Evolutionary conservation across 1,140 invertebrate species (phyloP), one percentile per base, ranked within the genome.

Genomic region (Geopemphigus sp.): DNA sequence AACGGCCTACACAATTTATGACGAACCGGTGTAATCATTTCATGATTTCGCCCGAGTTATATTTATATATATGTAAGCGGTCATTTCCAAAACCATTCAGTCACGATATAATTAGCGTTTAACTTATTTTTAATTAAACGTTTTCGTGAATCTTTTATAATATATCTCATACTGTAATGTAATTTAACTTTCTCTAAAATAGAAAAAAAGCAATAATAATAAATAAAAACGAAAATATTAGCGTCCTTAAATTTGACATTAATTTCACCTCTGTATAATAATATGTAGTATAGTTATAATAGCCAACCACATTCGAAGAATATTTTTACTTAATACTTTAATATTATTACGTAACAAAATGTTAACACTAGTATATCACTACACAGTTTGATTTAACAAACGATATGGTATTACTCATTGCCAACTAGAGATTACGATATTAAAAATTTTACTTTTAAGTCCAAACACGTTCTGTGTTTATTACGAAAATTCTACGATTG

Each of bases 101-200:
- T 39, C 10, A 54, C 19, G 17, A 54, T 39, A 39, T 72, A 72
- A 72, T 72, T 72, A 72, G 1, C 11, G 17, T 29, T 72, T 53
- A 72, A 72, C 47, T 54, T 72, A 54, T 72, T 53, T 72, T 72
- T 72, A 54, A 72, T 72, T 29, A 29, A 70, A 70, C 26, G 45
- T 26, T 68, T 22, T 39, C 50, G 50, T 26, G 5, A 72, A 53
- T 15, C 19, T 72, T 72, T 54, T 54, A 26, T 72, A 29, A 53
- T 72, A 39, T 39, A 39, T 8, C 3, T 39, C 32, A 39, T 45
- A 45, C 6, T 10, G 1, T 39, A 50, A 50, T 24, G 17, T 53
- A n/a, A 19, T 29, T 54, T 53, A 53, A 72, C 47, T 72, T 72
- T 72, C 68, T 54, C 68, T 4, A 5, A n/a, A 29, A 8, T 26